A percentile compares a stretch with the other conserved stretches of the same genome.
Evolutionary conservation across 2,113 vertebrate genomes (phyloP).

Genomic region (Proterorhinus semilunaris): DNA sequence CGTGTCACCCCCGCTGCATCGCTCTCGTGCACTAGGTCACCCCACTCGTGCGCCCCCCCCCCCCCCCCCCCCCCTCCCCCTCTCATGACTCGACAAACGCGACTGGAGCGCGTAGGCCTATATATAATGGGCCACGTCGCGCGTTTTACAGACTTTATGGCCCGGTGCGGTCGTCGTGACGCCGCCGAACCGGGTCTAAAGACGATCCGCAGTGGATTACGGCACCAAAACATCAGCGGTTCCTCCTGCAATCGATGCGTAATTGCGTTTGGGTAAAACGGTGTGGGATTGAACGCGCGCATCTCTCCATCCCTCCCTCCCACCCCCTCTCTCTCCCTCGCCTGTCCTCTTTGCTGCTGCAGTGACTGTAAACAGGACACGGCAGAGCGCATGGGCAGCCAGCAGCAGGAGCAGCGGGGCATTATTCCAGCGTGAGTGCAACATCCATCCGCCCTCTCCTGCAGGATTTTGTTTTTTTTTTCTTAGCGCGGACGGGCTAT

Average conservation of each 20-base stretch:
- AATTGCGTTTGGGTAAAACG: neutral
- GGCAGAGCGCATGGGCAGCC: slow-evolving; percentile 72
- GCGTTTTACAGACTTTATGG: too few species aligned
- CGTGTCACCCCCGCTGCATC: neutral
- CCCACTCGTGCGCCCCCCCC: neutral
- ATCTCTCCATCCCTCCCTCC: slow-evolving; percentile 12
- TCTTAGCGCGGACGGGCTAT: slow-evolving; percentile 16
- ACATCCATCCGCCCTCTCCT: slow-evolving; percentile 37
- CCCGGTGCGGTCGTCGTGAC: too few species aligned
- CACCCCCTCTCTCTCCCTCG: neutral
- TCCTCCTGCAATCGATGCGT: too few species aligned
- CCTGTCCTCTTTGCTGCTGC: slow-evolving; percentile 52
- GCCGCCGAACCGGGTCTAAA: too few species aligned
- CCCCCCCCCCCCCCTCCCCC: neutral
- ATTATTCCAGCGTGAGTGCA: slow-evolving; percentile 68
- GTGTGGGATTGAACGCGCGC: neutral
- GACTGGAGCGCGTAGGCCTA: neutral
- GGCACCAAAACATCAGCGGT: too few species aligned
- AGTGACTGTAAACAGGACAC: slow-evolving; percentile 68
- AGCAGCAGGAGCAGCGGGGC: slow-evolving; percentile 35
- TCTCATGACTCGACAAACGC: slow-evolving; percentile 2
- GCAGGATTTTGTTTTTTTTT: too few species aligned
- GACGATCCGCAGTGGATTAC: too few species aligned
- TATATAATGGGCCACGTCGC: too few species aligned
- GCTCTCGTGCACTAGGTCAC: neutral